phyloP scores from a whole-genome alignment of 2,797 vertebrate species.

The Phrynocephalus vlangalii region DNA sequence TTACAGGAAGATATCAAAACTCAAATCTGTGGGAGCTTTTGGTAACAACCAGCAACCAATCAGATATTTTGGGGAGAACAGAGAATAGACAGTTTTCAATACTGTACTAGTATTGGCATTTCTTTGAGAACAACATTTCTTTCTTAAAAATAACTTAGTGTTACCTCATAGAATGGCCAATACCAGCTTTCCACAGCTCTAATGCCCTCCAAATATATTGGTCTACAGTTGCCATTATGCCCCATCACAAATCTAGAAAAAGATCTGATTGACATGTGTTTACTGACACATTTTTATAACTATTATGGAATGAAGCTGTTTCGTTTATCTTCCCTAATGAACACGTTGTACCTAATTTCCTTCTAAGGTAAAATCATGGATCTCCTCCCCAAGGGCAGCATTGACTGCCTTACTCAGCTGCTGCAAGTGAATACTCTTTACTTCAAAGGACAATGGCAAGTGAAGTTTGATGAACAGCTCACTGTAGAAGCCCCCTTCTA shows the following conservation, averaged over 20 bases:
- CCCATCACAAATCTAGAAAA: not conserved
- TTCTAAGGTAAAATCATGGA: slow-evolving; percentile 87
- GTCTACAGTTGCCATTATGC: not conserved
- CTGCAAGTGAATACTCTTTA: slow-evolving; percentile 88
- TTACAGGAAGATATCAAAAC: not conserved
- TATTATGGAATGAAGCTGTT: not conserved
- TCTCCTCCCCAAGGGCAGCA: slow-evolving; percentile 78
- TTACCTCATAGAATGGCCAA: not conserved
- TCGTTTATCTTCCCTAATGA: not conserved
- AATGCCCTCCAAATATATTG: not conserved
- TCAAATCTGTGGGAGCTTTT: no score
- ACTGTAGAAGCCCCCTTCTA: slow-evolving; percentile 84
- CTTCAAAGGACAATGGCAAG: slow-evolving; percentile 88
- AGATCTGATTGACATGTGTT: no score
- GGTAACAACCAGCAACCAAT: not conserved
- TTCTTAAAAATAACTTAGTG: not conserved
- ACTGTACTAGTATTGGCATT: no score
- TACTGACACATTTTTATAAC: not conserved
- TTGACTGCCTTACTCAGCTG: slow-evolving; percentile 75
- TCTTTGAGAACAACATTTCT: no score
- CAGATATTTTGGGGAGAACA: no score
- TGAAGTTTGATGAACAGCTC: slow-evolving; percentile 75
- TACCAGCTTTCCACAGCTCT: no score
- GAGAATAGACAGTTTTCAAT: no score
- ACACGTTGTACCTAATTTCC: not conserved